These are phyloP conservation scores for Meteorus cinctellus DNA, from an alignment of 2,888 invertebrate species.

Conservation along the genomic window DNA sequence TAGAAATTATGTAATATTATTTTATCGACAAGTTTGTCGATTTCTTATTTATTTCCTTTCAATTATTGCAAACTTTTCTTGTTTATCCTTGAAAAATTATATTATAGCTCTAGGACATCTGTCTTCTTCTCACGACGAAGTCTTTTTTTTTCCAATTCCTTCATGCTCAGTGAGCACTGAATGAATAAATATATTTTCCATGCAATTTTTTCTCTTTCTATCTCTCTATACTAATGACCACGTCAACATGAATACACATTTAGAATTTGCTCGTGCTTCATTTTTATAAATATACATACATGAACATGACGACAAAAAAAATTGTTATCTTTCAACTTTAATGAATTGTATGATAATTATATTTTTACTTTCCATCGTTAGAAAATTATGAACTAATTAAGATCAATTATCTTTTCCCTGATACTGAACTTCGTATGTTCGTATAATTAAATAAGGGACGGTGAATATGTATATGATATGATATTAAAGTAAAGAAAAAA, in stretches of 20 bases:
- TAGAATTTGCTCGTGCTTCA: not conserved
- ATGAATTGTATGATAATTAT: constrained; percentile 13
- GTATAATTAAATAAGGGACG: not conserved
- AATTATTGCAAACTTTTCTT: not conserved
- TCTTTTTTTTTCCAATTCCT: not conserved
- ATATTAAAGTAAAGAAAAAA: too few species aligned
- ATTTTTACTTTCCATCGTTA: not conserved
- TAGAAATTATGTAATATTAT: constrained; percentile 8
- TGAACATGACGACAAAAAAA: not conserved
- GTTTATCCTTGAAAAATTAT: not conserved
- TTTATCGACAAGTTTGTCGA: not conserved
- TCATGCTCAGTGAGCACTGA: constrained; percentile 20
- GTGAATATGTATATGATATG: not conserved
- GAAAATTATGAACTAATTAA: not conserved
- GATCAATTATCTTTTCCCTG: not conserved
- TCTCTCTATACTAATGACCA: constrained; percentile 10
- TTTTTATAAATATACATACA: not conserved
- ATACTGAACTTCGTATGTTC: not conserved
- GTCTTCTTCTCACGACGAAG: not conserved
- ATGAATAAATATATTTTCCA: constrained; percentile 6
- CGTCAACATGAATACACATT: not conserved
- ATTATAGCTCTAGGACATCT: not conserved
- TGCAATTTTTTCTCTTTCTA: constrained; percentile 16
- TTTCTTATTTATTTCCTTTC: not conserved
- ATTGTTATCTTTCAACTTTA: constrained; percentile 1